These are phyloP conservation scores for Diplodus puntazzo DNA, from an alignment of 2,797 vertebrate species.

Conservation along the genomic window DNA sequence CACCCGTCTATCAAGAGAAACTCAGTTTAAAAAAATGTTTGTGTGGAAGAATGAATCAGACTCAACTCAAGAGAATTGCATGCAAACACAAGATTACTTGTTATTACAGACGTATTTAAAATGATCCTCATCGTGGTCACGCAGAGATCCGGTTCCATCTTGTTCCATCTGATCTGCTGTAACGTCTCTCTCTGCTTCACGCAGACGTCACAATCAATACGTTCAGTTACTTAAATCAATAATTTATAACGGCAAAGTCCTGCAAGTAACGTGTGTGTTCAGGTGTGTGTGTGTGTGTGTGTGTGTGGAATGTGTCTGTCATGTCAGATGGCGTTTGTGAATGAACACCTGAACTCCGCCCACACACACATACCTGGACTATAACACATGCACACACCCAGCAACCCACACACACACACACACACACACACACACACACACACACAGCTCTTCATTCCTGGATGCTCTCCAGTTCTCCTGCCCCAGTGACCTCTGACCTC, in stretches of 20 bases:
- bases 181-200: too few relatives aligned
- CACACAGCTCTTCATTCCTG: constrained; percentile 41
- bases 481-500: constrained; percentile 64
- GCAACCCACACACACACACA: constrained; percentile 30
- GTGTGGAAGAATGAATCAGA: constrained; percentile 2
- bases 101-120: too few relatives aligned
- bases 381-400: constrained; percentile 1
- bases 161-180: too few relatives aligned
- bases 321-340: constrained; percentile 75
- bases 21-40: too few relatives aligned
- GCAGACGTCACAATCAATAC: too few relatives aligned
- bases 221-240: background rate
- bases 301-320: constrained; percentile 15
- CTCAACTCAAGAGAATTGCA: background rate
- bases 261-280: background rate
- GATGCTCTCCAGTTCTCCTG: constrained; percentile 47
- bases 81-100: background rate
- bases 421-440: constrained; percentile 38
- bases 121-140: too few relatives aligned
- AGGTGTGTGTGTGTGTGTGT: constrained; percentile 53
- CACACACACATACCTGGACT: constrained; percentile 29
- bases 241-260: background rate
- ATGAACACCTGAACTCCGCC: constrained; percentile 67
- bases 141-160: too few relatives aligned
- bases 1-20: background rate